phyloP scores from a whole-genome alignment of 2,888 invertebrate genomes.

The Xanthia togata region DNA sequence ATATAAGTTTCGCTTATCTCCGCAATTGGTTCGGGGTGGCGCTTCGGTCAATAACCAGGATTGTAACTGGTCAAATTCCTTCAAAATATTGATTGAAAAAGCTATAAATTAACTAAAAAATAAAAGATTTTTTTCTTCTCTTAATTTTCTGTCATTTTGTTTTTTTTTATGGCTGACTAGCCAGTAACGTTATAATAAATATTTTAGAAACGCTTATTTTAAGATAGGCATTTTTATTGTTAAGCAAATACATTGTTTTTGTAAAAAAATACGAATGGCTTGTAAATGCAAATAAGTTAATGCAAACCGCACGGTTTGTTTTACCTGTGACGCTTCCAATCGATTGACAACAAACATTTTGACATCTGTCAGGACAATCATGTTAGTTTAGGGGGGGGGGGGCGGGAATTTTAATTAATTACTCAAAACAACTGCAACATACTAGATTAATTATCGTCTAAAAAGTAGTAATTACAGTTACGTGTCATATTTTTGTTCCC shows the following conservation, averaged over 20 bases:
- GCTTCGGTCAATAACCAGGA: not conserved
- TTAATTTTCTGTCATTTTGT: not conserved
- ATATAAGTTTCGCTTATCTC: not conserved
- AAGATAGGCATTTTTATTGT: not conserved
- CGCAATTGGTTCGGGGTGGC: constrained; percentile 12
- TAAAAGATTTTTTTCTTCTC: rapidly evolving
- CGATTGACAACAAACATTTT: constrained; percentile 5
- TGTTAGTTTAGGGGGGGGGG: not conserved
- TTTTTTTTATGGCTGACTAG: not conserved
- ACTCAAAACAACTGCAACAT: not conserved
- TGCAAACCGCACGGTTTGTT: not conserved
- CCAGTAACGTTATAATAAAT: not conserved
- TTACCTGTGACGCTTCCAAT: not conserved
- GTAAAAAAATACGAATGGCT: not conserved
- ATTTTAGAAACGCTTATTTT: not conserved
- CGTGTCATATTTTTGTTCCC: constrained; percentile 16
- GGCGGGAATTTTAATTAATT: constrained; percentile 37
- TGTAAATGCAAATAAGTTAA: not conserved
- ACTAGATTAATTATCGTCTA: not conserved
- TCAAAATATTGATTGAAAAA: not conserved
- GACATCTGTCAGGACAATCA: not conserved
- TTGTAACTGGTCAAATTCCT: constrained; percentile 7
- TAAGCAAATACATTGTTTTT: not conserved
- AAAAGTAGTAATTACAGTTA: not conserved
- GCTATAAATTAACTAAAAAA: constrained; percentile 5